Conservation (phyloP, 1,140 invertebrate species). For the Laupala kohalensis region DNA sequence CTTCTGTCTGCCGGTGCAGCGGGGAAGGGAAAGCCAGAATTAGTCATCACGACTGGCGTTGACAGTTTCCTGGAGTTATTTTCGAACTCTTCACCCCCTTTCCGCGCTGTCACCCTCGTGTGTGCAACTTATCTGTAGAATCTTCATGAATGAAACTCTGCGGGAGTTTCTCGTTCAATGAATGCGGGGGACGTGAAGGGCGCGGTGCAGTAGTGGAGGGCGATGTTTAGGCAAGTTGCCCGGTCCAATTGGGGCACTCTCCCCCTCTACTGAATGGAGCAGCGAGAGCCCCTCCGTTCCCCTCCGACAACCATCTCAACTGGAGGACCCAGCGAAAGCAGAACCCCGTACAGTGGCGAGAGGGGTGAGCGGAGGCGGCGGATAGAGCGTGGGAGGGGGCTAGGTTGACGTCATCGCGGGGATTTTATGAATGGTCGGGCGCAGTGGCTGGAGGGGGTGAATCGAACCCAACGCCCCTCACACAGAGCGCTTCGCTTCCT, state of each 20-base stretch:
- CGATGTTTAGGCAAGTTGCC: slow-evolving; percentile 7
- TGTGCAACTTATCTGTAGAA: neutral
- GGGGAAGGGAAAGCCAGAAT: no score
- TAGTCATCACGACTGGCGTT: no score
- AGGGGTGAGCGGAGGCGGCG: neutral
- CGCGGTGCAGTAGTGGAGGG: neutral
- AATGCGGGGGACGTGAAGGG: no score
- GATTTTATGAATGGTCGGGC: slow-evolving; percentile 6
- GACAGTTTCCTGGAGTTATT: no score
- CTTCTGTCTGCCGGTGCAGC: neutral
- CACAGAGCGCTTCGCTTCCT: neutral
- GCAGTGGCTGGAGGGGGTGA: neutral
- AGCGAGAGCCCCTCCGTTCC: neutral
- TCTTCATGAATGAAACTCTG: slow-evolving; percentile 1
- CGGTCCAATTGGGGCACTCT: neutral
- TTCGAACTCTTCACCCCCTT: no score
- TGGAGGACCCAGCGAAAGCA: no score
- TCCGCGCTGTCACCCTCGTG: no score
- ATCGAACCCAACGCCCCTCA: slow-evolving; percentile 1
- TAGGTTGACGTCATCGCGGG: slow-evolving; percentile 2
- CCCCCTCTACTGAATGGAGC: neutral
- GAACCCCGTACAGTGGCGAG: neutral
- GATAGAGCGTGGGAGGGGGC: neutral
- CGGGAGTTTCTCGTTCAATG: neutral
- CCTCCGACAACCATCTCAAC: neutral